Conservation (phyloP, 2,797 vertebrate species). For the Epinephelus malabaricus region DNA sequence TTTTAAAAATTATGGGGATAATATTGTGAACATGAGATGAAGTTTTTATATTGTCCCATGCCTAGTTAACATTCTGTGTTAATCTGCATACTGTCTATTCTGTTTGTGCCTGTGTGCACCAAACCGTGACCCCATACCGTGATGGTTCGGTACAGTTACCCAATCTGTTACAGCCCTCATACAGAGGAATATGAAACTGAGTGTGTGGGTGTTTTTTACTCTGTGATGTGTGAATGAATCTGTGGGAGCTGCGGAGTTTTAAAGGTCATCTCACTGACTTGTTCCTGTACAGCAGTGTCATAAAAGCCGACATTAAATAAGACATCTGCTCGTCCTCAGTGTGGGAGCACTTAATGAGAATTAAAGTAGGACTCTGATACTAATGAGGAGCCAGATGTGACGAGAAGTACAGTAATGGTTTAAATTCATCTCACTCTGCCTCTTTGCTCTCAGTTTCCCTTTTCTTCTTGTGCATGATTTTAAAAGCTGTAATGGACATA, state of each 20-base stretch:
- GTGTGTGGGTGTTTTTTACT: not conserved
- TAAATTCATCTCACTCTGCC: not conserved
- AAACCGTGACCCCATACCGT: no score
- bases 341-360: constrained; percentile 7
- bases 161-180: no score
- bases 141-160: no score
- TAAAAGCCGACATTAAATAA: constrained; percentile 2
- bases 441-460: not conserved
- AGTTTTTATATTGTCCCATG: no score
- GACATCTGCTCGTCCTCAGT: constrained; percentile 5
- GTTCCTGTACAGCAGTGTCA: constrained; percentile 1
- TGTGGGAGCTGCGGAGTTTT: not conserved
- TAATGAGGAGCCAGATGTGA: constrained; percentile 26
- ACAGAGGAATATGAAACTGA: not conserved
- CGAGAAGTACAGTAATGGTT: not conserved
- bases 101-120: no score
- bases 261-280: not conserved
- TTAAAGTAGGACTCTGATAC: not conserved
- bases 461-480: not conserved
- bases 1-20: no score
- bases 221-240: not conserved
- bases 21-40: no score
- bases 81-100: no score
- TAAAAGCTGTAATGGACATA: not conserved
- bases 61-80: no score